Evolutionary conservation across 2,113 vertebrate species (phyloP), one percentile per base, ranked within the genome.

Genomic region (Anoplopoma fimbria): DNA sequence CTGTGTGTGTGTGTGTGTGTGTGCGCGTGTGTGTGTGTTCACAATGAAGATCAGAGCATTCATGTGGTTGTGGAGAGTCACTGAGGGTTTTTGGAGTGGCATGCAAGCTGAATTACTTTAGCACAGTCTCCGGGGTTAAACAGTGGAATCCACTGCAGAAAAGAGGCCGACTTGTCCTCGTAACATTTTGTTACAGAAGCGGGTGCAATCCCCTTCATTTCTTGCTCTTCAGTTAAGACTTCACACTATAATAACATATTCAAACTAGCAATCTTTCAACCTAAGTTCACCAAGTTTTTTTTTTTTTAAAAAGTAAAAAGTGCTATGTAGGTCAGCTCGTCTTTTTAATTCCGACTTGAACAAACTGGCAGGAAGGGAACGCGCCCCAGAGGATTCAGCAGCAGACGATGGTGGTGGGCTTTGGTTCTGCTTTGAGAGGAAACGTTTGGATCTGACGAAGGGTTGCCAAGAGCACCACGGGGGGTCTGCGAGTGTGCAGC

Each of bases 311-410:
- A 91, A 90, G 84, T 90, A 72, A 75, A n/a, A 87, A 90, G 88
- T 82, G 86, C 69, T 93, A 94, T 94, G 91, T 94, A 93, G 93
- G 93, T 93, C 93, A 94, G 89, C 91, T 74, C 58, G 68, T 91
- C 91, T 93, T 91, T 92, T 92, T 89, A 91, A 90, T 88, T 70
- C 90, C 9, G 78, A 90, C 89, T 92, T 89, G 79, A 94, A 93
- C 92, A 92, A 88, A 91, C 90, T 94, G 87, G 89, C 91, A 93
- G 90, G 92, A 93, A 92, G 76, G 89, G 88, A 91, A 91, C 60
- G 79, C 57, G 61, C 87, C 92, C 90, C 89, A 12, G 75, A 93
- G 92, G 90, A 91, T 60, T 86, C 89, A 47, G 89, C 84, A 64
- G 83, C 85, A 91, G 88, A 89, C 70, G 91, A 80, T 67, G 83